Base-by-base conservation (phyloP, 1,140 invertebrate genomes). In the Drosophila sp. region DNA sequence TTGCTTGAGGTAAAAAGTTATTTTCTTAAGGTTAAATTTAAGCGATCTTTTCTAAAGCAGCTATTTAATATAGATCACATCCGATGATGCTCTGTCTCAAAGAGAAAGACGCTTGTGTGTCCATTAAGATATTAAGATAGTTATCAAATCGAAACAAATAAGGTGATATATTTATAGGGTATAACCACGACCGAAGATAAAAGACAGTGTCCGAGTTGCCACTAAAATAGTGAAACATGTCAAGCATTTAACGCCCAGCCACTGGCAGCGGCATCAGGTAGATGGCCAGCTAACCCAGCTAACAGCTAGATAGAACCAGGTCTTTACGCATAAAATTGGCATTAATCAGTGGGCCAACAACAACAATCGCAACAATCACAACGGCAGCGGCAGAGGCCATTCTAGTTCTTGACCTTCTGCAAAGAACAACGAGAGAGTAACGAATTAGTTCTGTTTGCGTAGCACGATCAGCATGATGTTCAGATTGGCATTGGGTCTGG, bases 301-400 rank as follows among this genome's bases (percentile, higher is more conserved):
- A 29, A 6, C n/a, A 11, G 25, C 46, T 6, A 29, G 27, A 6
- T 7, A 57, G 51, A 57, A 51, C 45, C 53, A 72, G 69, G 36
- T 72, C 54, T 58, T 45, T 46, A 81, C 76, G 83, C 83, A 87
- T 82, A 86, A 86, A 78, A 76, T 87, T 75, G 45, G 72, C 69
- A 76, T 89, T 76, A 89, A 76, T 86, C 82, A 76, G 27, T 29
- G 11, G 36, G 16, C 21, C 59, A 62, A 62, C 13, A 62, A 62
- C 46, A 53, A 38, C 29, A 53, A 50, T 48, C 29, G 25, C 38
- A 64, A 36, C 0, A 16, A 16, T 2, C 25, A 27, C 11, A 27
- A 32, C 21, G 13, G 13, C 7, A 27, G n/a, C 21, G 1, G 43
- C 13, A 59, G 13, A 34, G 9, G 29, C 13, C 13, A 50, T 8